Evolutionary conservation across 2,888 invertebrate species (phyloP).

Genomic region (Keiferia lycopersicella): DNA sequence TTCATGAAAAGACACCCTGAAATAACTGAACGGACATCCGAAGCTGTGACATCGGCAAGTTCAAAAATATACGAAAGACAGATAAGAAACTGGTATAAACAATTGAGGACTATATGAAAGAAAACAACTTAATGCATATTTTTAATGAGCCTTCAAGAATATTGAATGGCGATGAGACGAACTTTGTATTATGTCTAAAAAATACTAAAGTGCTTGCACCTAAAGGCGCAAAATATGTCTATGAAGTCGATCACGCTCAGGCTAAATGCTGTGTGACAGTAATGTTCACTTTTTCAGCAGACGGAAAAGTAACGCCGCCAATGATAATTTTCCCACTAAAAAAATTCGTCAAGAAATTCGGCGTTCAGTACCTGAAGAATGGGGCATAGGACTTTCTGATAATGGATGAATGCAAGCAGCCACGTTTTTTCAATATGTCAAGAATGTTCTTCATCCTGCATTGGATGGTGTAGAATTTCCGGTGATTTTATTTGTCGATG

Average conservation of each 20-base stretch:
- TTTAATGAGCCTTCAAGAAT: conserved; percentile 30
- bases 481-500: no score
- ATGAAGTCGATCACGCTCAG: conserved; percentile 50
- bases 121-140: conserved; percentile 25
- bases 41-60: conserved; percentile 48
- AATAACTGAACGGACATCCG: conserved; percentile 37
- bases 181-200: conserved; percentile 38
- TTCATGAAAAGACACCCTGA: conserved; percentile 38
- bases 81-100: conserved; percentile 37
- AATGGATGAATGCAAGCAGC: conserved; percentile 61
- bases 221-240: conserved; percentile 45
- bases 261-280: conserved; percentile 54
- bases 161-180: conserved; percentile 40
- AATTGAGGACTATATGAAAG: conserved; percentile 38
- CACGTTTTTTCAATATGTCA: conserved; percentile 54
- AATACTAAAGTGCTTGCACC: conserved; percentile 35
- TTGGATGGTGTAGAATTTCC: conserved; percentile 41
- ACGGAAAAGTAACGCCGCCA: conserved; percentile 48
- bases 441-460: conserved; percentile 45
- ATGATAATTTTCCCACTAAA: conserved; percentile 47
- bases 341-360: conserved; percentile 47
- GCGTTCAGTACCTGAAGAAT: conserved; percentile 45
- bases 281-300: conserved; percentile 56
- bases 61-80: conserved; percentile 45
- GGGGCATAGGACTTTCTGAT: conserved; percentile 54